Evolutionary conservation across 64 coral and sea anemone genomes (phyloP).

Genomic region (Stichodactyla mertensii): DNA sequence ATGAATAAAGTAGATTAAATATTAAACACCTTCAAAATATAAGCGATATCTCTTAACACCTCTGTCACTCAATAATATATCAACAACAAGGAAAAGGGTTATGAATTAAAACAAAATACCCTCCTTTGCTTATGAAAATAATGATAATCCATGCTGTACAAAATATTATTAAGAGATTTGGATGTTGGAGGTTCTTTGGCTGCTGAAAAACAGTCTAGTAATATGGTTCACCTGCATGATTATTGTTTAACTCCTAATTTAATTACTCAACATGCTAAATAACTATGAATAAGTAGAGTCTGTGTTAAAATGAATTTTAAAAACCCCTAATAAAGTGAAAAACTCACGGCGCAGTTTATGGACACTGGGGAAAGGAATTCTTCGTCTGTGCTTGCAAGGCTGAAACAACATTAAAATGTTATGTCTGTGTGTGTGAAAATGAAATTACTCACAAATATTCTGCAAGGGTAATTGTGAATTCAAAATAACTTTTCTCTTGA

Average conservation of each 20-base stretch:
- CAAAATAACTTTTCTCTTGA: neutral
- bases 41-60: no score
- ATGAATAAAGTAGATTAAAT: neutral
- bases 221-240: neutral
- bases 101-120: no score
- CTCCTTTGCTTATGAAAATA: no score
- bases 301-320: no score
- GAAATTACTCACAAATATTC: neutral
- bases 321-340: no score
- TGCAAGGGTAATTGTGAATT: neutral
- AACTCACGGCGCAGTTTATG: constrained; percentile 74
- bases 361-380: constrained; percentile 57
- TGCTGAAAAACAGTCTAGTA: neutral
- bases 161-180: no score
- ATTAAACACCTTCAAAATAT: no score
- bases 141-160: no score
- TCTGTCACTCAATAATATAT: no score
- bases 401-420: constrained; percentile 15
- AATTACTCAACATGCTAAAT: neutral
- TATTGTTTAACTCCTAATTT: neutral
- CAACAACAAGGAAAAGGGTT: no score
- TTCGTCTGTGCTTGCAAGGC: constrained; percentile 64
- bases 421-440: neutral
- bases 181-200: no score
- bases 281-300: no score